A percentile compares a stretch with the other conserved stretches of the same genome.
Evolutionary conservation across 92 coral and sea anemone genomes (phyloP).

Genomic region (Paramuricea clavata): DNA sequence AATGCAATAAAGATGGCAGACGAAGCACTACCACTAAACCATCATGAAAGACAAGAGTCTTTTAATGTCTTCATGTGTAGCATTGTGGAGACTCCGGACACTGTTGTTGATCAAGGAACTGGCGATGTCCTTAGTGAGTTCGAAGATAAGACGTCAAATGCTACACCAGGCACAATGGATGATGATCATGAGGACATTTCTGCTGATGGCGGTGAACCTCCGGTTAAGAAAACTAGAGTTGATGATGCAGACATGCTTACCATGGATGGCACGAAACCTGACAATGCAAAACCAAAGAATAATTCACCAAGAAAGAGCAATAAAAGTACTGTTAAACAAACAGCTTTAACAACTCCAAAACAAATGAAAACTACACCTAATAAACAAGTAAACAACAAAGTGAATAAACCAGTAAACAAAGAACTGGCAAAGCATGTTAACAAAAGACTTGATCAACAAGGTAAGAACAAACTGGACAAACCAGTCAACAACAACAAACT

Average conservation of each 20-base stretch:
- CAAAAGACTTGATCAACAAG: conserved; percentile 23
- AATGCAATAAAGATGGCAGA: conserved; percentile 95
- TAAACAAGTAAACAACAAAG: conserved; percentile 28
- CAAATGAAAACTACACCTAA: conserved; percentile 34
- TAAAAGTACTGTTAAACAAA: not conserved
- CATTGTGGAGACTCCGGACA: conserved; percentile 51
- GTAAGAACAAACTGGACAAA: conserved; percentile 19
- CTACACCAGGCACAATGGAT: not conserved
- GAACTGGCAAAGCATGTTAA: conserved; percentile 28
- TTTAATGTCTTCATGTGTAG: conserved; percentile 86
- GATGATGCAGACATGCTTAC: not conserved
- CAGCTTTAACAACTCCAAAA: not conserved
- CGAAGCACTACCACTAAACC: conserved; percentile 90
- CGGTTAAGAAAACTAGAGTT: not conserved
- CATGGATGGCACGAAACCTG: not conserved
- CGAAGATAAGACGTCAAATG: not conserved
- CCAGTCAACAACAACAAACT: conserved; percentile 25
- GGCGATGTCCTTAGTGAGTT: not conserved
- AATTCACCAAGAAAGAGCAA: not conserved
- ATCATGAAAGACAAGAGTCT: conserved; percentile 90
- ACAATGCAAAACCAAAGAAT: not conserved
- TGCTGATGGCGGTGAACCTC: not conserved
- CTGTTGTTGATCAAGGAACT: not conserved
- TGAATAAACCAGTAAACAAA: conserved; percentile 37
- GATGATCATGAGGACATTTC: not conserved